A percentile compares a stretch with the other conserved stretches of the same genome.
Evolutionary conservation across 2,797 vertebrate species (phyloP).

Genomic region (Sus cebifrons): DNA sequence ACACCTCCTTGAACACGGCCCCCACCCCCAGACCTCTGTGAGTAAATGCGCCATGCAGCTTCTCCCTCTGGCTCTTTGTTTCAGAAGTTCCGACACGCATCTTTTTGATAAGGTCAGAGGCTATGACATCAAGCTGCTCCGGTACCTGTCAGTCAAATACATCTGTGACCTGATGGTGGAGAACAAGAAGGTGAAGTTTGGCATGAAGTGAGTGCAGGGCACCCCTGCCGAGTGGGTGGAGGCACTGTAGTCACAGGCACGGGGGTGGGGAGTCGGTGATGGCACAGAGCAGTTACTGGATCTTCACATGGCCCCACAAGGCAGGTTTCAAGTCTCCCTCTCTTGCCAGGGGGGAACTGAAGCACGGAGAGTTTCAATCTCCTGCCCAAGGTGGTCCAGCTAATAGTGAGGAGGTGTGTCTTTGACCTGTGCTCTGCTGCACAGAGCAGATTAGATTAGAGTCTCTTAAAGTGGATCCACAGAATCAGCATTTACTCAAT

Average conservation of each 20-base stretch:
- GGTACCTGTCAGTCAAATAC: constrained; percentile 97
- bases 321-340: background rate
- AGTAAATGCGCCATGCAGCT: background rate
- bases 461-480: background rate
- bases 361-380: constrained; percentile 15
- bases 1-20: background rate
- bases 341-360: background rate
- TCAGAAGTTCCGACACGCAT: constrained; percentile 97
- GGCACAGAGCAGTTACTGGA: background rate
- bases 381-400: background rate
- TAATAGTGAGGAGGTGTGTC: background rate
- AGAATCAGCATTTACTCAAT: background rate
- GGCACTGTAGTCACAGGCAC: background rate
- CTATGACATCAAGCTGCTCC: constrained; percentile 97
- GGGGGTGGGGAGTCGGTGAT: background rate
- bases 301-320: background rate
- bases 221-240: background rate
- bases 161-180: constrained; percentile 99
- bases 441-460: background rate
- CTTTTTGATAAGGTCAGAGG: constrained; percentile 99
- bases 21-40: background rate
- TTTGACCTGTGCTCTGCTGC: background rate
- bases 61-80: constrained; percentile 64
- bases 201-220: constrained; percentile 95
- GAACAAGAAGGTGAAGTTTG: constrained; percentile 99